These are phyloP conservation scores for Acrocephalus scirpaceus DNA, from an alignment of 2,797 vertebrate genomes.

Conservation along the genomic window DNA sequence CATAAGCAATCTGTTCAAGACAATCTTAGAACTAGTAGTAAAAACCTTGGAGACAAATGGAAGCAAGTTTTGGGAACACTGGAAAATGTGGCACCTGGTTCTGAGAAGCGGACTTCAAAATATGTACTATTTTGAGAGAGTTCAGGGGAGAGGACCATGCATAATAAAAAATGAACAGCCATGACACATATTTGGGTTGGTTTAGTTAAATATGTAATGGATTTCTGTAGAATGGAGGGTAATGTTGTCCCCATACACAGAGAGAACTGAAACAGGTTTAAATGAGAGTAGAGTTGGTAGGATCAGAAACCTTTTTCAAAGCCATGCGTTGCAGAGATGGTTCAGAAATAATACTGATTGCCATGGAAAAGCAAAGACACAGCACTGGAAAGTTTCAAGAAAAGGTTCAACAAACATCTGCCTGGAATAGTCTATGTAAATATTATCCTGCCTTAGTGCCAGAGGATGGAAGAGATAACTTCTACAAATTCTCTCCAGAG, in stretches of 20 bases:
- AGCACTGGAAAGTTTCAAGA: not conserved
- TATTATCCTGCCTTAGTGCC: not conserved
- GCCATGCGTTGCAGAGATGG: accelerated
- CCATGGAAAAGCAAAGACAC: not conserved
- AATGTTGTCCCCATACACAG: not conserved
- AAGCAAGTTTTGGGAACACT: not conserved
- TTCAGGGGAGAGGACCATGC: not conserved
- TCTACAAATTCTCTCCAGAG: not conserved
- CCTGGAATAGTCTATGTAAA: not conserved
- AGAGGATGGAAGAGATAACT: not conserved
- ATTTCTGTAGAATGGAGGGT: not conserved
- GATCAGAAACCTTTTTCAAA: not conserved
- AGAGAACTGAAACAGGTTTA: not conserved
- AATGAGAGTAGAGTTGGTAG: not conserved
- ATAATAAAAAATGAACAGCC: not conserved
- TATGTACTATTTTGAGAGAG: not conserved
- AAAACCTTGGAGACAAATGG: not conserved
- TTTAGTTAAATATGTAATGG: not conserved
- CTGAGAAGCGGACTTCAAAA: not conserved
- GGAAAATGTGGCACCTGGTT: not conserved
- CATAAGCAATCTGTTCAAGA: not conserved
- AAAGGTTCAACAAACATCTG: not conserved
- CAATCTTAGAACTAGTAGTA: not conserved
- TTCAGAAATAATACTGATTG: not conserved
- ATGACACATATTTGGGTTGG: not conserved